Conservation (phyloP, 2,113 vertebrate genomes). For the Ardeotis arabs region DNA sequence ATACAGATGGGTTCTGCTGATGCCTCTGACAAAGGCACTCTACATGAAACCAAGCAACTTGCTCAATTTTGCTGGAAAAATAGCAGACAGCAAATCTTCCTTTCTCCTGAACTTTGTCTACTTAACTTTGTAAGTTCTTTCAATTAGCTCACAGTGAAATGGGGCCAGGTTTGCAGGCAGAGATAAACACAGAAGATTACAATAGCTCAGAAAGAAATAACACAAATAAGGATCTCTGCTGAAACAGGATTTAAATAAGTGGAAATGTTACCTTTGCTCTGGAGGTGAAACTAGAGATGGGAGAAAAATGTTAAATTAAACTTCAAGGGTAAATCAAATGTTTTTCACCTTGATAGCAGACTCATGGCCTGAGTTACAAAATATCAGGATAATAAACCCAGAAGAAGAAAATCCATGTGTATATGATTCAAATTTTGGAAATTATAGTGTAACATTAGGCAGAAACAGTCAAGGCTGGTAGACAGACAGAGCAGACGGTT, state of each 20-base stretch:
- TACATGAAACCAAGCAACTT: background rate
- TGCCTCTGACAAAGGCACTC: background rate
- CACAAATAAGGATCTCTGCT: conserved; percentile 36
- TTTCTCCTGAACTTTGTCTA: background rate
- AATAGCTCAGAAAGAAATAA: conserved; percentile 3
- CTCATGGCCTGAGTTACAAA: background rate
- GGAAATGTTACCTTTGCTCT: background rate
- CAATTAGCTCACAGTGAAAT: conserved; percentile 18
- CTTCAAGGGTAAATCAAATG: background rate
- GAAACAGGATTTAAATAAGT: conserved; percentile 30
- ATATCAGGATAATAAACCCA: background rate
- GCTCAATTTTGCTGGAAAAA: background rate
- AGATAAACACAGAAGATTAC: conserved; percentile 24
- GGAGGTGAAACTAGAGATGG: background rate
- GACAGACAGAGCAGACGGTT: background rate
- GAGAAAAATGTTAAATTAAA: background rate
- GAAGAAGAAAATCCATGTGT: background rate
- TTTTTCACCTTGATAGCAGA: background rate
- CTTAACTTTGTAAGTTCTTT: background rate
- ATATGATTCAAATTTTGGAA: background rate
- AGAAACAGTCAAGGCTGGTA: background rate
- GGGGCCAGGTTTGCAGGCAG: background rate
- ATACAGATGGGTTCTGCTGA: background rate
- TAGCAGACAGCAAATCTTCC: background rate
- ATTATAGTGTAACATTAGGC: background rate